Evolutionary conservation across 2,797 vertebrate genomes (phyloP).

Genomic region (Melanotaenia pygmaea): DNA sequence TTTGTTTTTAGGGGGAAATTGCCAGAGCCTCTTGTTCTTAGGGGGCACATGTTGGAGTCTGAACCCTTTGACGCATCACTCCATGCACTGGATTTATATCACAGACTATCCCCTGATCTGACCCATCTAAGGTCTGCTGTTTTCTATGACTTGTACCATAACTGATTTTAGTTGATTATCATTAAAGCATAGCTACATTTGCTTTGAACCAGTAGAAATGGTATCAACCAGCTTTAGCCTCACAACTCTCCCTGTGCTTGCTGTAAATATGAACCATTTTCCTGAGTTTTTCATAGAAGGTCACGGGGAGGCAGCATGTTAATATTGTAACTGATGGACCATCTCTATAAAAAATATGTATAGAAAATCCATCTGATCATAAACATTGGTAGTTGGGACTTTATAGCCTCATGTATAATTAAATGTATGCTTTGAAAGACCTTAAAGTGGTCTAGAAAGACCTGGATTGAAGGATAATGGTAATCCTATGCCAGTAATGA

Average conservation of each 20-base stretch:
- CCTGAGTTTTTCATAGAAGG: slow-evolving; percentile 58
- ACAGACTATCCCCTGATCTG: not conserved
- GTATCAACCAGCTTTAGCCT: slow-evolving; percentile 1
- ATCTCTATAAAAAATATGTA: slow-evolving; percentile 33
- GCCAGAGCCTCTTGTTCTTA: slow-evolving; percentile 45
- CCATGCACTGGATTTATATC: slow-evolving; percentile 1
- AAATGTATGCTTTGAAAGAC: slow-evolving; percentile 23
- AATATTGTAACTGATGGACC: slow-evolving; percentile 70
- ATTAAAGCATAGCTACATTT: slow-evolving; percentile 34
- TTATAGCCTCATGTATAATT: slow-evolving; percentile 21
- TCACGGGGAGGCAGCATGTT: slow-evolving; percentile 50
- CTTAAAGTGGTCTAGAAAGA: slow-evolving; percentile 17
- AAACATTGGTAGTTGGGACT: slow-evolving; percentile 9
- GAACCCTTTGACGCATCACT: slow-evolving; percentile 51
- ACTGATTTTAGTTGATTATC: slow-evolving; percentile 48
- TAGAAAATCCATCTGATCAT: slow-evolving; percentile 43
- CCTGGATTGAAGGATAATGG: slow-evolving; percentile 30
- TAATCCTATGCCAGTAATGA: slow-evolving; percentile 24
- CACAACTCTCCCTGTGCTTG: slow-evolving; percentile 14
- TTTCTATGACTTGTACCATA: slow-evolving; percentile 25
- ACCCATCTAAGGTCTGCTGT: slow-evolving; percentile 8
- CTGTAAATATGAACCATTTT: slow-evolving; percentile 64
- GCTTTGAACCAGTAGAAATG: slow-evolving; percentile 20
- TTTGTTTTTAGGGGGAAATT: slow-evolving; percentile 52
- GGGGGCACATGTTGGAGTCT: slow-evolving; percentile 44